Percentiles rank a stretch among this genome's conserved stretches.
Conservation (phyloP, 2,113 vertebrate genomes). For the Malurus elegans region DNA sequence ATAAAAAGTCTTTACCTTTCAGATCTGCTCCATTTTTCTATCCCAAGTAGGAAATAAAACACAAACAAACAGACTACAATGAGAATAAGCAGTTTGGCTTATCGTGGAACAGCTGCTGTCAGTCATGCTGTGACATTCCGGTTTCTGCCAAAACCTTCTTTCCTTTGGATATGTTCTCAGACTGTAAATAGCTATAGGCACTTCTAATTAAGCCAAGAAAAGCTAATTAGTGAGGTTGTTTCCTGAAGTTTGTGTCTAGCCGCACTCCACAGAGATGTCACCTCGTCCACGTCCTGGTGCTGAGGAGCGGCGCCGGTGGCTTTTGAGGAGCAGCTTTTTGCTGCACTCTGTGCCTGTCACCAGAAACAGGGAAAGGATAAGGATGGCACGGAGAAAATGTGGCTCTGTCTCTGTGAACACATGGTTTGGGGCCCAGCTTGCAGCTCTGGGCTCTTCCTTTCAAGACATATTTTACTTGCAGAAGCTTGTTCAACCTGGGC, state of each 20-base stretch:
- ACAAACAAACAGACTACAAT: background rate
- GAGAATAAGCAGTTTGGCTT: background rate
- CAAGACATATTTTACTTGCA: background rate
- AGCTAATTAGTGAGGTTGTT: conserved; percentile 42
- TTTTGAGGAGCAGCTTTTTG: background rate
- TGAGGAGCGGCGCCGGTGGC: fast-evolving
- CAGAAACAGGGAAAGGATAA: background rate
- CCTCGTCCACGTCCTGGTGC: fast-evolving
- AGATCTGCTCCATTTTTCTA: background rate
- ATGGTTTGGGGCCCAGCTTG: background rate
- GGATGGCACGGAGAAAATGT: background rate
- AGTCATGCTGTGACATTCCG: background rate
- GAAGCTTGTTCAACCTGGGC: background rate
- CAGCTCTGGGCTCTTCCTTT: background rate
- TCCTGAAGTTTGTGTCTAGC: conserved; percentile 27
- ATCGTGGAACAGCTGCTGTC: background rate
- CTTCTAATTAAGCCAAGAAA: conserved; percentile 47
- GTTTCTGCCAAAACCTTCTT: conserved; percentile 21
- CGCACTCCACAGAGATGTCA: background rate
- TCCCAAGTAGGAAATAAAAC: background rate
- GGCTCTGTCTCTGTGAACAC: fast-evolving
- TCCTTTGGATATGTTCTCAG: background rate
- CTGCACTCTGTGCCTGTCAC: background rate
- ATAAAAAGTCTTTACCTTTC: background rate
- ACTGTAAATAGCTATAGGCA: conserved; percentile 30